Conservation (phyloP, 2,797 vertebrate genomes). For the Anas flavirostris region DNA sequence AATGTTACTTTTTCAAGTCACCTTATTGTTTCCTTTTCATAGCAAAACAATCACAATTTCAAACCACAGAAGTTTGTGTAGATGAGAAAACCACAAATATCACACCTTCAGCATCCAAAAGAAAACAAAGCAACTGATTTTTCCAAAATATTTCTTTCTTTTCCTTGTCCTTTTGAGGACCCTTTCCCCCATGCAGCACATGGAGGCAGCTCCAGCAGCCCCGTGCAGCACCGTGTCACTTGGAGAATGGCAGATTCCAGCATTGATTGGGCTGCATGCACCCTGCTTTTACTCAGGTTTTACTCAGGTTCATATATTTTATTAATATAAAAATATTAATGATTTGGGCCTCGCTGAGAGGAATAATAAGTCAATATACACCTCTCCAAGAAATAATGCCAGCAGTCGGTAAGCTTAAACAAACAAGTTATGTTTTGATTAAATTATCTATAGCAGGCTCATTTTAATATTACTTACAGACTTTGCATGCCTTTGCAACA, state of each 20-base stretch:
- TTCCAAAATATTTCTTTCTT: neutral
- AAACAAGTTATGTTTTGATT: neutral
- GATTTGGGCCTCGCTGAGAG: neutral
- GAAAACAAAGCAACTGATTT: neutral
- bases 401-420: neutral
- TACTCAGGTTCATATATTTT: neutral
- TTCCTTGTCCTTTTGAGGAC: neutral
- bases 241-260: rapidly evolving
- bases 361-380: neutral
- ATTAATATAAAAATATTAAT: neutral
- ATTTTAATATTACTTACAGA: neutral
- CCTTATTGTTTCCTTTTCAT: neutral
- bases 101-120: neutral
- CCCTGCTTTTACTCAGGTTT: neutral
- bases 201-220: neutral
- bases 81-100: neutral
- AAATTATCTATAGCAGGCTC: neutral
- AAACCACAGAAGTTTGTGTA: neutral
- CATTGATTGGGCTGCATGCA: neutral
- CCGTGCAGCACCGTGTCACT: neutral
- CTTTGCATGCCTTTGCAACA: neutral
- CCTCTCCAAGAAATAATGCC: neutral
- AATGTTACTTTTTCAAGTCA: neutral
- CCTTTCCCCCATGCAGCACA: neutral
- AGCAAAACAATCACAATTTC: neutral